A percentile compares a stretch with the other conserved stretches of the same genome.
Conservation (phyloP, 2,888 invertebrate genomes). For the Amaurobius ferox region DNA sequence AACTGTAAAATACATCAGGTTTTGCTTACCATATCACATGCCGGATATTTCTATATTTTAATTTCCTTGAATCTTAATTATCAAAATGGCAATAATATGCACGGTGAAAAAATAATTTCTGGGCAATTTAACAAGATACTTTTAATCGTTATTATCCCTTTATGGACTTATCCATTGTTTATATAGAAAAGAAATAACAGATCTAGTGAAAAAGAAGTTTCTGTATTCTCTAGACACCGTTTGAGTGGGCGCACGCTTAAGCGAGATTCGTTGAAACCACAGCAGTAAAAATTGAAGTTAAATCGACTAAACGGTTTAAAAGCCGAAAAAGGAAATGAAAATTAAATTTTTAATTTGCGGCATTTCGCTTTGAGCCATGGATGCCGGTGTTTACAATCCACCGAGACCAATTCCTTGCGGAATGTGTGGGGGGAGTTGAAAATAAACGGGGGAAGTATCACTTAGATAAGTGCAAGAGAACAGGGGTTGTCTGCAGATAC, state of each 20-base stretch:
- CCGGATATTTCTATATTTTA: too few species aligned
- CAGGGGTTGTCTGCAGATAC: conserved; percentile 47
- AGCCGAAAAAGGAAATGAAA: conserved; percentile 66
- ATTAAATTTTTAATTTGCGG: conserved; percentile 72
- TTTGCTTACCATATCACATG: too few species aligned
- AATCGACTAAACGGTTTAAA: conserved; percentile 63
- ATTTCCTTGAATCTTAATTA: too few species aligned
- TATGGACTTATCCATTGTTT: not conserved
- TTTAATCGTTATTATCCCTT: not conserved
- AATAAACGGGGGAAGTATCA: conserved; percentile 49
- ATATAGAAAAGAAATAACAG: not conserved
- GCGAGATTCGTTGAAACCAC: conserved; percentile 17
- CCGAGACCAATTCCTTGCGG: conserved; percentile 32
- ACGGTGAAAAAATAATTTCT: too few species aligned
- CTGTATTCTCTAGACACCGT: conserved; percentile 42
- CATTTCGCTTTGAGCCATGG: conserved; percentile 58
- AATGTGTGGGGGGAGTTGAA: not conserved
- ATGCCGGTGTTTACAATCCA: conserved; percentile 59
- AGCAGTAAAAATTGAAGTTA: conserved; percentile 58
- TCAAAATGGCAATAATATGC: too few species aligned
- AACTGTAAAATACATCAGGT: too few species aligned
- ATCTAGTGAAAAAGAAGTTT: not conserved
- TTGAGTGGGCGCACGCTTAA: conserved; percentile 18
- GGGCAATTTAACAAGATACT: not conserved
- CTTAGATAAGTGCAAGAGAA: conserved; percentile 55